These are phyloP conservation scores for Corythaixoides concolor DNA, from an alignment of 2,113 vertebrate genomes.

Conservation along the genomic window DNA sequence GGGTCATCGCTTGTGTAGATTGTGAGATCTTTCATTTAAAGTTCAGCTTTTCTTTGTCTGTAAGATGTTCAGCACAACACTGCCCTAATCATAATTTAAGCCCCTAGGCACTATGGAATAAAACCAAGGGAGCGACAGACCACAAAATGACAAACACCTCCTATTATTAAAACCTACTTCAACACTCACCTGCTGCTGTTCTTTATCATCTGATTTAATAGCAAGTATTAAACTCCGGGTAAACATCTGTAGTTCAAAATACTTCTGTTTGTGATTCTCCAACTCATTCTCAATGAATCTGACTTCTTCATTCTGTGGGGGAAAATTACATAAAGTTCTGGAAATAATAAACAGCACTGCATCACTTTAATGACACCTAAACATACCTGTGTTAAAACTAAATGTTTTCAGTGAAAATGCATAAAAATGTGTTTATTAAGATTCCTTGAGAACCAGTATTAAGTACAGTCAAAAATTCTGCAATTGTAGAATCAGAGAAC, in stretches of 20 bases:
- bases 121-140: background rate
- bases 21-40: background rate
- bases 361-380: background rate
- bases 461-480: background rate
- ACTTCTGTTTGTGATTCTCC: slow-evolving; percentile 93
- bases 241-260: slow-evolving; percentile 88
- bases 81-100: background rate
- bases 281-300: slow-evolving; percentile 92
- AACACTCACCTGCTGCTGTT: slow-evolving; percentile 88
- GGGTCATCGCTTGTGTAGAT: background rate
- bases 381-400: background rate
- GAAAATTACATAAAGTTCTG: background rate
- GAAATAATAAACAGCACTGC: background rate
- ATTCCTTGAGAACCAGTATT: background rate
- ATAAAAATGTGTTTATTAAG: background rate
- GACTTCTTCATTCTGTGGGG: slow-evolving; percentile 91
- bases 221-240: slow-evolving; percentile 89
- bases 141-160: background rate
- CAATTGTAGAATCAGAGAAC: background rate
- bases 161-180: background rate
- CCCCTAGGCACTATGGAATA: background rate
- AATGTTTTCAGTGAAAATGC: background rate
- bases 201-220: slow-evolving; percentile 88
- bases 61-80: background rate
- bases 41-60: background rate